These are phyloP conservation scores for Bellardia pandia DNA, from an alignment of 2,888 invertebrate species.

Conservation along the genomic window DNA sequence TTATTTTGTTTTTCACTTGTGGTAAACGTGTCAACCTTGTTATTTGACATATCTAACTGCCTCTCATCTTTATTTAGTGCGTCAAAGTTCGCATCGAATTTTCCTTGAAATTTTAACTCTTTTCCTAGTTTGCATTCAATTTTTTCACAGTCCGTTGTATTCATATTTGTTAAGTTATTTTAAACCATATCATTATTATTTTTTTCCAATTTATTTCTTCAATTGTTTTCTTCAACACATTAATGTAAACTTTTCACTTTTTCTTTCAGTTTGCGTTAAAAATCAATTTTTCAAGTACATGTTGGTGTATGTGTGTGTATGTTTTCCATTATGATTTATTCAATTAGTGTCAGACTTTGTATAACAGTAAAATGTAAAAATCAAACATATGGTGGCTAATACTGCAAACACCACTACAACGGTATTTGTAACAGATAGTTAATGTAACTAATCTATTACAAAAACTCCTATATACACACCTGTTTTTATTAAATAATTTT, in stretches of 20 bases:
- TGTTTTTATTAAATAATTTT: too few relatives aligned
- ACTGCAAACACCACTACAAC: conserved; percentile 39
- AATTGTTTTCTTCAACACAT: conserved; percentile 24
- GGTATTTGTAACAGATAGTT: conserved; percentile 51
- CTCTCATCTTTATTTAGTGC: conserved; percentile 49
- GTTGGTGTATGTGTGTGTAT: conserved; percentile 31
- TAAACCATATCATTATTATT: conserved; percentile 28
- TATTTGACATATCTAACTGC: conserved; percentile 33
- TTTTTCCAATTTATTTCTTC: conserved; percentile 2
- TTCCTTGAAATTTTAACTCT: conserved; percentile 60
- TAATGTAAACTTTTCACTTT: conserved; percentile 40
- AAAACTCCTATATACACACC: too few relatives aligned
- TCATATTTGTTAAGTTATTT: conserved; percentile 58
- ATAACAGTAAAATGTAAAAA: conserved; percentile 31
- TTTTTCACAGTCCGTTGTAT: conserved; percentile 72
- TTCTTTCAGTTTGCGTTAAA: conserved; percentile 57
- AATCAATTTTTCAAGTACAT: conserved; percentile 69
- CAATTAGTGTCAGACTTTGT: conserved; percentile 52
- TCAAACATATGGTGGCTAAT: conserved; percentile 45
- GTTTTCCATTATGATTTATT: conserved; percentile 45
- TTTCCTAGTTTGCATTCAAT: conserved; percentile 72
- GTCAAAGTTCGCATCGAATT: conserved; percentile 63
- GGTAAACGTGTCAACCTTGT: conserved; percentile 50
- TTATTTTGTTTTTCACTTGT: conserved; percentile 34
- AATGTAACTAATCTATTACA: neutral